Evolutionary conservation across 2,888 invertebrate species (phyloP).

Genomic region (Steinernema carpocapsae): DNA sequence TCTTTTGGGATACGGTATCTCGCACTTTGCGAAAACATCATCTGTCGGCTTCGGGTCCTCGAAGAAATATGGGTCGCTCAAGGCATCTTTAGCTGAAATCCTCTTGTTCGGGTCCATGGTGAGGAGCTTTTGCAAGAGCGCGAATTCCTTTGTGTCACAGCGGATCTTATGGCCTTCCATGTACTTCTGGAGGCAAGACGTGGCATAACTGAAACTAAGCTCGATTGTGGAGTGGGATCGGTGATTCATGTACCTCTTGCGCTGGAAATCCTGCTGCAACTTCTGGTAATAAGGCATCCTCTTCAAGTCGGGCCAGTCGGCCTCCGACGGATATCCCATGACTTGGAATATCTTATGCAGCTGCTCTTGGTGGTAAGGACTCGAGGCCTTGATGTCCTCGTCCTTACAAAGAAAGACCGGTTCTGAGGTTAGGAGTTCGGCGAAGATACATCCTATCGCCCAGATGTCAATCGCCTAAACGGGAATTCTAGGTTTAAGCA

Average conservation of each 20-base stretch:
- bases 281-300: slow-evolving; percentile 96
- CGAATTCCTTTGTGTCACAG: slow-evolving; percentile 44
- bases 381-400: slow-evolving; percentile 90
- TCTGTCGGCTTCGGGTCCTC: slow-evolving; percentile 64
- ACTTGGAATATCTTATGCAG: slow-evolving; percentile 96
- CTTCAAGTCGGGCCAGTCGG: slow-evolving; percentile 66
- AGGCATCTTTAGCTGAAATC: slow-evolving; percentile 94
- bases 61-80: slow-evolving; percentile 92
- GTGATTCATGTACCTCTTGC: slow-evolving; percentile 77
- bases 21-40: slow-evolving; percentile 89
- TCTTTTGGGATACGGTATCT: slow-evolving; percentile 92
- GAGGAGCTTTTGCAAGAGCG: slow-evolving; percentile 71
- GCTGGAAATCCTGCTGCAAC: slow-evolving; percentile 91
- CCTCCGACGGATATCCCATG: slow-evolving; percentile 82
- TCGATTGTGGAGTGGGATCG: too few species aligned
- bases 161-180: slow-evolving; percentile 75
- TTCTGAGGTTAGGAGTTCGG: slow-evolving; percentile 94
- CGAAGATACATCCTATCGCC: slow-evolving; percentile 85
- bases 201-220: slow-evolving; percentile 70
- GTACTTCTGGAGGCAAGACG: slow-evolving; percentile 87
- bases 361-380: slow-evolving; percentile 94
- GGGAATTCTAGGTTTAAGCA: slow-evolving; percentile 73
- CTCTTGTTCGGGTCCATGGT: slow-evolving; percentile 95
- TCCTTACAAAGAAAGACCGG: slow-evolving; percentile 99
- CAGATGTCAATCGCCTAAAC: slow-evolving; percentile 68